Percentiles rank a stretch among this genome's conserved stretches.
These are phyloP conservation scores for Lepisosteus oculatus DNA, from an alignment of 2,113 vertebrate species.

Conservation along the genomic window DNA sequence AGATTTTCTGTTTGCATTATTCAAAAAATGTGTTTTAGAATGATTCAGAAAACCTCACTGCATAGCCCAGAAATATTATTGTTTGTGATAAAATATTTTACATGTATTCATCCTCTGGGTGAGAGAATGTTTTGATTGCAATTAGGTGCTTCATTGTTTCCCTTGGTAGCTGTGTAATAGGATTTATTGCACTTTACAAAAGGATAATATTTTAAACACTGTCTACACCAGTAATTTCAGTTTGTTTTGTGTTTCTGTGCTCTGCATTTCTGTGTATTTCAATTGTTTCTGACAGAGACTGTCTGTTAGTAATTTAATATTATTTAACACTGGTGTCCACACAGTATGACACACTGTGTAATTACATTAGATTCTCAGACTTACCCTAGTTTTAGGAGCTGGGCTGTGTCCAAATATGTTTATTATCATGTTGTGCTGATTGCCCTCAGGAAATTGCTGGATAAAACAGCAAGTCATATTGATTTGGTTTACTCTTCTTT, in stretches of 20 bases:
- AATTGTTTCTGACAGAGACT: neutral
- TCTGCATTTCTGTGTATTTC: neutral
- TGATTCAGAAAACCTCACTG: too few relatives aligned
- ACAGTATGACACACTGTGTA: conserved; percentile 27
- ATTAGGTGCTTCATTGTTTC: neutral
- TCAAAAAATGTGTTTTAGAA: too few relatives aligned
- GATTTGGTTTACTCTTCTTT: neutral
- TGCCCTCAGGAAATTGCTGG: conserved; percentile 27
- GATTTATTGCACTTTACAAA: neutral
- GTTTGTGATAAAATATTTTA: too few relatives aligned
- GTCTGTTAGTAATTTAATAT: too few relatives aligned
- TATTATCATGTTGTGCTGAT: conserved; percentile 24
- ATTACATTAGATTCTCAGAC: conserved; percentile 30
- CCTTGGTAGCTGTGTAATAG: neutral
- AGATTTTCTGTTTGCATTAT: too few relatives aligned
- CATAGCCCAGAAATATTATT: too few relatives aligned
- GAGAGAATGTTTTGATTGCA: neutral
- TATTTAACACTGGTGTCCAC: neutral
- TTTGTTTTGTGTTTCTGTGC: neutral
- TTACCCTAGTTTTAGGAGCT: conserved; percentile 23
- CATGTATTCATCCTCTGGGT: neutral
- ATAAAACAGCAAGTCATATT: conserved; percentile 17
- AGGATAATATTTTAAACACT: neutral
- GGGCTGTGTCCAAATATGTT: conserved; percentile 9
- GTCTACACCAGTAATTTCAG: neutral